Base-by-base conservation (phyloP, 2,113 vertebrate species). In the Centrocercus urophasianus region DNA sequence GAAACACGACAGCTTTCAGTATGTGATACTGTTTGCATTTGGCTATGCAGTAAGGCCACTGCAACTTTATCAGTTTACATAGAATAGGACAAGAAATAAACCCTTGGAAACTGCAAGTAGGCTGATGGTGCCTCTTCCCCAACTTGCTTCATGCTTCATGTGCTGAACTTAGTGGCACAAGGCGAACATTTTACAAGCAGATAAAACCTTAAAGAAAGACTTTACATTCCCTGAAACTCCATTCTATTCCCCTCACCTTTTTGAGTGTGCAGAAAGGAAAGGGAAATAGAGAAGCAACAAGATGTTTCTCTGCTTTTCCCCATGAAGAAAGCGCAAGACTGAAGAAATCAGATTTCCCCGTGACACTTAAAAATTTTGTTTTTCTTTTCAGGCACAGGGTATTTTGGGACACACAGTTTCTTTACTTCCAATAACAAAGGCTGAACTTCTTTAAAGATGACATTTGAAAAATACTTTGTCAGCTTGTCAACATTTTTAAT, bases 41-140 rank as follows among this genome's bases (percentile, higher is more conserved):
- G 42, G 27, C 75, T 91, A 32, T 60, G 85, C 57, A 82, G 2
- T 18, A 88, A 88, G 72, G 42, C 8, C 8, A 69, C 2, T 19
- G 30, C 0, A 2, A 13, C 32, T 34, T 36, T 1, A 1, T 5
- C 6, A 70, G 18, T 18, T 24, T 22, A 10, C 9, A 54, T 17
- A 30, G 5, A 30, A 54, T 17, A 54, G 15, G 52, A 54, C 27
- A 54, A 54, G 27, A 54, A 28, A 64, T 40, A 28, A 64, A 13
- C 13, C 6, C 15, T 70, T 2, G 2, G 20, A 5, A 8, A 79
- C 13, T n/a, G 1, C 50, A 32, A 47, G 6, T 19, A 28, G 52
- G 30, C 27, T 80, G 22, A 9, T 27, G 36, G 36, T 54, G 9
- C 38, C 69, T 71, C 52, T 61, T 80, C 36, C 28, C 3, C 40